Base-by-base conservation (phyloP, 2,888 invertebrate species). In the Parnassius glacialis region DNA sequence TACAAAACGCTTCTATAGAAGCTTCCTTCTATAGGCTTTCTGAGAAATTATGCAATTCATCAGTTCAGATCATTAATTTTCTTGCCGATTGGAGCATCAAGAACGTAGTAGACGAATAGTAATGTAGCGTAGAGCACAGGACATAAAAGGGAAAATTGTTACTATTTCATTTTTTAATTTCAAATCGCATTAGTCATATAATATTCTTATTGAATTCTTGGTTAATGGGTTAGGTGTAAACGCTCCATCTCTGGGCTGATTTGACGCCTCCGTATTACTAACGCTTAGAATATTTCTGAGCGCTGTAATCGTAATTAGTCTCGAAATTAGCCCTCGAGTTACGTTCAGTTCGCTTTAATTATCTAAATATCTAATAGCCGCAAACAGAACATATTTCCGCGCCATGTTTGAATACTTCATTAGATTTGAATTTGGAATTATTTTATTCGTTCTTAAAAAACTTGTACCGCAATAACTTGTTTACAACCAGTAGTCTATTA, bases 231-330 rank as follows among this genome's bases (percentile, higher is more conserved):
- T 34, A 34, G 34, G 16, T 64, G 59, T 57, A 70, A 87, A 85
- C 76, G 71, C 61, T 65, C 70, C 76, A 67, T 67, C 50, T 45
- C 66, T 67, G 72, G 77, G 84, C 81, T 81, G 81, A 80, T 80
- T 80, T 85, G 84, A 87, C 84, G 84, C 83, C 81, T 84, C 77
- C 69, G 69, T 67, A 67, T 65, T 65, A 71, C 74, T 72, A 73
- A 72, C 73, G 71, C 72, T 73, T 77, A 74, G 75, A 75, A 78
- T 78, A 75, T 77, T 78, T 81, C 75, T 75, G 78, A 78, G 72
- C 72, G 78, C 74, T 76, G 78, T 78, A 81, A 84, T 82, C 75
- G 79, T 84, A 85, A 87, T 87, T 87, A 85, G 79, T 70, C 71
- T 67, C 70, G 72, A 75, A 81, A 84, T 84, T 81, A 83, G 80